Percentiles rank a stretch among this genome's conserved stretches.
phyloP scores from a whole-genome alignment of 2,888 invertebrate genomes.

The Drosophila niveifrons region DNA sequence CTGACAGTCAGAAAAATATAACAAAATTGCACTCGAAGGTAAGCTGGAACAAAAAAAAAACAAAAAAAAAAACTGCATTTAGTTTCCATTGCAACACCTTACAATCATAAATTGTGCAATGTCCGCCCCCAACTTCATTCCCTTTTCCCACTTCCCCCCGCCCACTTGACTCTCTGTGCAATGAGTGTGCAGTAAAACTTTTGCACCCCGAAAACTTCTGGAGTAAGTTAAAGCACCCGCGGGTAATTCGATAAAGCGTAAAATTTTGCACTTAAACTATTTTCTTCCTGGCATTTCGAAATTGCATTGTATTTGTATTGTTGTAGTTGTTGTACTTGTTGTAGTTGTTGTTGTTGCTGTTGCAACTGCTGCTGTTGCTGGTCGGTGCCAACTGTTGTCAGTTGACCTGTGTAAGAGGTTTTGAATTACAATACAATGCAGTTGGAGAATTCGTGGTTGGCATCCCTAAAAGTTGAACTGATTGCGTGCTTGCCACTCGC shows the following conservation, averaged over 20 bases:
- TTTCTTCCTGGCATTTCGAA: slow-evolving; percentile 70
- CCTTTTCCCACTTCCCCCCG: background rate
- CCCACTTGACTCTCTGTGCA: slow-evolving; percentile 22
- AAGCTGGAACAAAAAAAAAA: slow-evolving; percentile 31
- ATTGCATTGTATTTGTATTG: slow-evolving; percentile 60
- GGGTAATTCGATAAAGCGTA: slow-evolving; percentile 85
- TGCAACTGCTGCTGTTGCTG: slow-evolving; percentile 44
- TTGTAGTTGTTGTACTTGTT: slow-evolving; percentile 40
- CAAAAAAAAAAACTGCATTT: slow-evolving; percentile 42
- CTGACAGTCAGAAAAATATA: slow-evolving; percentile 77
- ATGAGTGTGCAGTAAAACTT: slow-evolving; percentile 56
- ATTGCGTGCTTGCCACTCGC: slow-evolving; percentile 45
- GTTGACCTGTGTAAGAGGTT: slow-evolving; percentile 65
- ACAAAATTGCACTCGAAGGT: slow-evolving; percentile 62
- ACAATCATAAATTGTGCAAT: slow-evolving; percentile 73
- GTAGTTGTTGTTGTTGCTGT: slow-evolving; percentile 43
- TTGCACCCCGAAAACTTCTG: slow-evolving; percentile 60
- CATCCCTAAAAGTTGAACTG: slow-evolving; percentile 42
- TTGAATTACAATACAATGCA: slow-evolving; percentile 60
- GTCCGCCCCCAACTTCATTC: slow-evolving; percentile 14
- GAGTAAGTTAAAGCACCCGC: slow-evolving; percentile 80
- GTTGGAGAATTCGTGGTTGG: slow-evolving; percentile 43
- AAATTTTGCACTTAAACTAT: slow-evolving; percentile 83
- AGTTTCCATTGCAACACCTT: slow-evolving; percentile 79
- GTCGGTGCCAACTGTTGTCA: slow-evolving; percentile 54